phyloP scores from a whole-genome alignment of 2,113 vertebrate genomes.

The Pardalotus punctatus region DNA sequence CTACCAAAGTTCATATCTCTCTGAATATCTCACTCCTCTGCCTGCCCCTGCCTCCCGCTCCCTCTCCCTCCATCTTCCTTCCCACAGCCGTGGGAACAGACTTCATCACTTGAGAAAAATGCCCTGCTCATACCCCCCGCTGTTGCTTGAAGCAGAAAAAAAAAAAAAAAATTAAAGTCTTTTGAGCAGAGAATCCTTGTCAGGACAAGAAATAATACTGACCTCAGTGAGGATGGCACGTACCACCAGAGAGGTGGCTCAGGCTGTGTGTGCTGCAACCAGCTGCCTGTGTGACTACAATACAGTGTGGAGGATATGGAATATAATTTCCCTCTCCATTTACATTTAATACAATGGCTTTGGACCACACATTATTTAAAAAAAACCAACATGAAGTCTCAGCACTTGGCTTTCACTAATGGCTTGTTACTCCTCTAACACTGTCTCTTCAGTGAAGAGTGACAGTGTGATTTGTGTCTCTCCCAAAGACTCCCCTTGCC shows the following conservation, averaged over 20 bases:
- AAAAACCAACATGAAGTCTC: not conserved
- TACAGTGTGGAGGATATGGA: conserved; percentile 10
- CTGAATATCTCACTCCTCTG: not conserved
- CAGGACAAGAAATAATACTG: conserved; percentile 56
- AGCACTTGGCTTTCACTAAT: conserved; percentile 44
- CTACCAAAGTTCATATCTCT: not conserved
- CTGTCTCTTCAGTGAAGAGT: conserved; percentile 12
- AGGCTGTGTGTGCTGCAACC: conserved; percentile 21
- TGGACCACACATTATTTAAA: conserved; percentile 52
- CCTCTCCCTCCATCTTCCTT: conserved; percentile 31
- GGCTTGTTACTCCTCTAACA: conserved; percentile 15
- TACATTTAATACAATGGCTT: conserved; percentile 53
- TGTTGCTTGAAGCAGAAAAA: conserved; percentile 56
- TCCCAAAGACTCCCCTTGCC: not conserved
- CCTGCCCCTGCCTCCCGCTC: not conserved
- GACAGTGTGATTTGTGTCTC: conserved; percentile 33
- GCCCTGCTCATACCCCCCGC: conserved; percentile 47
- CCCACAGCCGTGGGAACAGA: conserved; percentile 56
- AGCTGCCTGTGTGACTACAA: conserved; percentile 20
- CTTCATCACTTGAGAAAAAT: conserved; percentile 65
- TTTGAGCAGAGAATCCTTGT: conserved; percentile 61
- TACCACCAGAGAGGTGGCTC: not conserved
- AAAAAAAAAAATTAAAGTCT: conserved; percentile 57
- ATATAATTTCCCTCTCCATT: conserved; percentile 60
- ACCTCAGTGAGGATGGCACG: conserved; percentile 39